Evolutionary conservation across 2,888 invertebrate species (phyloP), one percentile per base, ranked within the genome.

Genomic region (Lordiphosa andalusiaca): DNA sequence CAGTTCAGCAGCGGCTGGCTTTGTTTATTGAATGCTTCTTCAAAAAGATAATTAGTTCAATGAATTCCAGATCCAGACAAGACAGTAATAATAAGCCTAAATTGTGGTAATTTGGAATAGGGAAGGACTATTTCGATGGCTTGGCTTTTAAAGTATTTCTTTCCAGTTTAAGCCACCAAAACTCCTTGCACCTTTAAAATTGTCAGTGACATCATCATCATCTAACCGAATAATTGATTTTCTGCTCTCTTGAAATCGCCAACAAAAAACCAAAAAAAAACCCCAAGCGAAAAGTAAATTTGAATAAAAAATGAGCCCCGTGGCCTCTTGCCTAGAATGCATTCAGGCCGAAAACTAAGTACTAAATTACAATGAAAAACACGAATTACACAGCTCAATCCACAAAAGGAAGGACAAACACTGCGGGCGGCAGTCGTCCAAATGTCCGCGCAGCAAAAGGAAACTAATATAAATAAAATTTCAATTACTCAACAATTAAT

Each of bases 401-500:
- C 51, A 59, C 54, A 59, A 54, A 64, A 51, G 50, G 65, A 63
- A 58, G 49, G 49, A 19, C 49, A 58, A 57, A 63, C 63, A 66
- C 63, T 57, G 44, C 39, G 33, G 55, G 53, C 61, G 69, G 71
- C 64, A 52, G 51, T 49, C 35, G 12, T 47, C 52, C 10, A 53
- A 37, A 12, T 19, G 49, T 41, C 52, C 51, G 58, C 53, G 52
- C 62, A 63, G 68, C 73, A 84, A 83, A 76, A 87, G 88, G 85
- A 87, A 87, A 88, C 88, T 87, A 86, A 88, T 88, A 88, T 89
- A 88, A 88, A 88, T 88, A 88, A 88, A 88, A 89, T 88, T 89
- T 87, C 89, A 89, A 89, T 89, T 89, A 89, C 86, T 89, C 88
- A 89, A 88, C 89, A 89, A 89, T 89, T 89, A 89, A 89, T 89